Base-by-base conservation (phyloP, 2,113 vertebrate species). In the Cariama cristata region DNA sequence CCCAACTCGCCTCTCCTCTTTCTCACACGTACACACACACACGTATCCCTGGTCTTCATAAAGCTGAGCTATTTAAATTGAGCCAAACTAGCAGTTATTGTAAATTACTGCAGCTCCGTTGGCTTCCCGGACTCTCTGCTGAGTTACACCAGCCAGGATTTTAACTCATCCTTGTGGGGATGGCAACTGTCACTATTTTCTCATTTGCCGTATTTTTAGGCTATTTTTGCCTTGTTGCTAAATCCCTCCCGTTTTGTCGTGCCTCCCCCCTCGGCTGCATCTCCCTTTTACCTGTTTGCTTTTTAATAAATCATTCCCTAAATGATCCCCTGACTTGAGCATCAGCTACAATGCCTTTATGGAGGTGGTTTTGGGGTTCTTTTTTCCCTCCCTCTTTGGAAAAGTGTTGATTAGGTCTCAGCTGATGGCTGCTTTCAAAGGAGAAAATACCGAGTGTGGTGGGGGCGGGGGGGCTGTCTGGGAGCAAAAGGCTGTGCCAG, bases 81-180 rank as follows among this genome's bases (percentile, higher is more conserved):
- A 97, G 94, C 91, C 88, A 93, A 89, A 96, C 87, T 32, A 95
- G 90, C 92, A 93, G 90, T 88, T 97, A 92, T 76, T 92, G 93
- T 95, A 89, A 97, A 97, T 95, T 91, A 86, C 91, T 91, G 95
- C 91, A 93, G 89, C 87, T 88, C 86, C 87, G 21, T 55, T 75
- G 67, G 84, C 80, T 93, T 94, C 80, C 74, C 0, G 0, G 86
- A 91, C 79, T 85, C 89, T 79, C 80, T 1, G 30, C 95, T 95
- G 87, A 63, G 79, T 76, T 96, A 62, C 55, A 4, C 84, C 73
- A 96, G 93, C 69, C 85, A 82, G 91, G 74, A 85, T 83, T 93
- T 95, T 92, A 95, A 95, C 81, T 94, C 92, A 79, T 90, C 90
- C 90, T 96, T 86, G 45, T 76, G 90, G 79, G 66, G 93, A 64